A percentile compares a stretch with the other conserved stretches of the same genome.
These are phyloP conservation scores for Neotoma lepida DNA, from an alignment of 2,113 vertebrate species.

Conservation along the genomic window DNA sequence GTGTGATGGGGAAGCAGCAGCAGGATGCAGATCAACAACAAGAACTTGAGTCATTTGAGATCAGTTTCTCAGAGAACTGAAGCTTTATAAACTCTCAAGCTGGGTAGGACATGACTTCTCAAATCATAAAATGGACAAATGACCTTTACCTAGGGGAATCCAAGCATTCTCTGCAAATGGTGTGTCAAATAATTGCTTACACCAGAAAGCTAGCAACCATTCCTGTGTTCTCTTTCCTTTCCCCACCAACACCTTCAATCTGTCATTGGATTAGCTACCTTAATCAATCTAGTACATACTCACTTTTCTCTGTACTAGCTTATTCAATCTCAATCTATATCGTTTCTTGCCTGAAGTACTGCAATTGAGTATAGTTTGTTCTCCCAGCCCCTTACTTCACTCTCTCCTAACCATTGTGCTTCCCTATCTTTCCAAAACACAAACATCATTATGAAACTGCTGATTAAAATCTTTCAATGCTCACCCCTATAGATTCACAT, in stretches of 20 bases:
- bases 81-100: background rate
- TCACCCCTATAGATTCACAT: background rate
- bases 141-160: background rate
- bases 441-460: conserved; percentile 28
- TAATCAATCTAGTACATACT: conserved; percentile 15
- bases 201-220: background rate
- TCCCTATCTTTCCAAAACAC: conserved; percentile 30
- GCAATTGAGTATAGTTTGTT: background rate
- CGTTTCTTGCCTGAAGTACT: background rate
- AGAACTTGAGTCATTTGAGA: background rate
- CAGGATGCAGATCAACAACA: background rate
- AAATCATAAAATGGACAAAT: background rate
- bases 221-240: background rate
- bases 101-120: background rate
- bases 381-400: background rate
- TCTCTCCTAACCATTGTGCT: background rate
- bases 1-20: background rate
- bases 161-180: conserved; percentile 7
- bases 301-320: background rate
- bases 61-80: background rate
- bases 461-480: conserved; percentile 23
- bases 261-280: conserved; percentile 22
- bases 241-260: background rate
- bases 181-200: background rate
- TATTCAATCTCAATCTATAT: background rate